Evolutionary conservation across 2,797 vertebrate genomes (phyloP).

Genomic region (Dipus sagitta): DNA sequence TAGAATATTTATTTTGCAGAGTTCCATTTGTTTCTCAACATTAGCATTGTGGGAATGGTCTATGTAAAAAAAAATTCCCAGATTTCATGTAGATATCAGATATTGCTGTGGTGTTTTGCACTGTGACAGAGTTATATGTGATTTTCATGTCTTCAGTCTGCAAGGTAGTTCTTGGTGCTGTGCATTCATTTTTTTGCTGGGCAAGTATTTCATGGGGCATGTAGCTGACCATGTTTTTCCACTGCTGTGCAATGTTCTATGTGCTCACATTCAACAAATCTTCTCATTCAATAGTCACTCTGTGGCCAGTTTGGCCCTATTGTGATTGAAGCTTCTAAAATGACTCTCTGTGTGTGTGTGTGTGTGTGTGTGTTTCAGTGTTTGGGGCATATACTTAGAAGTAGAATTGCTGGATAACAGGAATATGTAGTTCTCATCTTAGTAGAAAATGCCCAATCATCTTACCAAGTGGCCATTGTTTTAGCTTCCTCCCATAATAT

Average conservation of each 20-base stretch:
- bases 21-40: background rate
- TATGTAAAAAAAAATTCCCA: background rate
- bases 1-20: background rate
- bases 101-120: background rate
- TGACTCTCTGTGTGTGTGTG: background rate
- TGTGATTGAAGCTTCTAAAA: background rate
- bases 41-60: background rate
- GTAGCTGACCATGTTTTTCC: background rate
- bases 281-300: background rate
- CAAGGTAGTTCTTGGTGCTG: background rate
- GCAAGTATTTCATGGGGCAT: background rate
- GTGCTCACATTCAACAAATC: background rate
- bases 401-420: background rate
- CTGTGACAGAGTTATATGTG: background rate
- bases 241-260: background rate
- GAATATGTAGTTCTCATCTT: background rate
- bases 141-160: background rate
- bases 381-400: background rate
- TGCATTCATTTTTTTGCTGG: background rate
- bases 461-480: background rate
- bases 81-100: background rate
- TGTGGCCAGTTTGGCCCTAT: background rate
- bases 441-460: background rate
- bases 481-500: background rate
- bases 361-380: background rate